Percentiles rank a stretch among this genome's conserved stretches.
These are phyloP conservation scores for Agriotes lineatus DNA, from an alignment of 2,888 invertebrate genomes.

Conservation along the genomic window DNA sequence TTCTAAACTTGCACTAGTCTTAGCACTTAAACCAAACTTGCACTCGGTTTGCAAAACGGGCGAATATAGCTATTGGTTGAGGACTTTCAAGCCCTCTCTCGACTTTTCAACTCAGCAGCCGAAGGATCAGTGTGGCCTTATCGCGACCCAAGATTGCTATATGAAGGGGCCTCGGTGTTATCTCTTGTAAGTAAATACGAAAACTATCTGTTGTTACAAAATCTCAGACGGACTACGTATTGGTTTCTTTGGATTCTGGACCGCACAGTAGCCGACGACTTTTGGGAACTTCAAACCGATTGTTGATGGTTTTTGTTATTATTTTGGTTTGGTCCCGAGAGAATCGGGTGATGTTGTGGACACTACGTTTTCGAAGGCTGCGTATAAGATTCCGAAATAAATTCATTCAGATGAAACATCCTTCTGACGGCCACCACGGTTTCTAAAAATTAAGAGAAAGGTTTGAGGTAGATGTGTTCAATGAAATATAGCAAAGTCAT, in stretches of 20 bases:
- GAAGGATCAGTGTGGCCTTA: constrained; percentile 31
- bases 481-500: too few species aligned
- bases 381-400: too few species aligned
- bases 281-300: not conserved
- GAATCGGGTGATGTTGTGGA: too few species aligned
- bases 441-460: too few species aligned
- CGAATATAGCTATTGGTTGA: not conserved
- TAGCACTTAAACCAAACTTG: constrained; percentile 7
- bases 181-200: constrained; percentile 27
- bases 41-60: not conserved
- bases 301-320: too few species aligned
- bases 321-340: too few species aligned
- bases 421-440: too few species aligned
- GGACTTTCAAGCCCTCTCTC: not conserved
- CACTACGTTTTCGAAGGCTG: too few species aligned
- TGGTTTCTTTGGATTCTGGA: not conserved
- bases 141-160: constrained; percentile 31
- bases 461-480: too few species aligned
- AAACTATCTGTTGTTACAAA: constrained; percentile 26
- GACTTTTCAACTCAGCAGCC: not conserved
- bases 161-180: constrained; percentile 20
- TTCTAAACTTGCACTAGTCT: not conserved
- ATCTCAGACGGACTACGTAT: not conserved
- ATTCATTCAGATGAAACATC: too few species aligned
- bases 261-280: not conserved